Conservation (phyloP, 92 coral and sea anemone species). For the Isaurus tuberculatus region DNA sequence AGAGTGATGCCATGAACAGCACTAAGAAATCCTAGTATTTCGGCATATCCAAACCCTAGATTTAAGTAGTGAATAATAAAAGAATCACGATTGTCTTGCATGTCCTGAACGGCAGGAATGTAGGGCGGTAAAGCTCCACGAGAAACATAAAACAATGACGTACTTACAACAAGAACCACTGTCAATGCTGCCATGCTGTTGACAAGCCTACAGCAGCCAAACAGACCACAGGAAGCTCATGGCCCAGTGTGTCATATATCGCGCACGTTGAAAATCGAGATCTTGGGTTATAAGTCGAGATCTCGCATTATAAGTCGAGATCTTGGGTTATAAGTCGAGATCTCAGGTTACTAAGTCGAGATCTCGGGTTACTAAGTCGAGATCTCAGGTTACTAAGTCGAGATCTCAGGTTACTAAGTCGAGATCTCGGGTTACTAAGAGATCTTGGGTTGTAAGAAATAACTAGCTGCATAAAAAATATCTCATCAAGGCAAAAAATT, state of each 20-base stretch:
- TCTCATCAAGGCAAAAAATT: too few relatives aligned
- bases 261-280: background rate
- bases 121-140: slow-evolving; percentile 7
- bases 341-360: too few relatives aligned
- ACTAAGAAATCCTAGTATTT: slow-evolving; percentile 23
- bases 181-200: background rate
- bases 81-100: slow-evolving; percentile 4
- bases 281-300: background rate
- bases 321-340: background rate
- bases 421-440: too few relatives aligned
- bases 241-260: background rate
- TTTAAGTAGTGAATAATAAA: background rate
- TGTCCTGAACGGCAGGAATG: slow-evolving; percentile 2
- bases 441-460: too few relatives aligned
- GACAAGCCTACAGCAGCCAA: background rate
- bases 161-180: background rate
- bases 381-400: too few relatives aligned
- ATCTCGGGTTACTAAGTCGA: too few relatives aligned
- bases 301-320: background rate
- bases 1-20: slow-evolving; percentile 3
- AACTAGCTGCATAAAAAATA: too few relatives aligned
- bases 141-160: background rate
- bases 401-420: too few relatives aligned
- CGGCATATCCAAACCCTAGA: slow-evolving; percentile 11
- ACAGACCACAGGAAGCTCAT: background rate